phyloP scores from a whole-genome alignment of 2,113 vertebrate species.

The Mohoua ochrocephala region DNA sequence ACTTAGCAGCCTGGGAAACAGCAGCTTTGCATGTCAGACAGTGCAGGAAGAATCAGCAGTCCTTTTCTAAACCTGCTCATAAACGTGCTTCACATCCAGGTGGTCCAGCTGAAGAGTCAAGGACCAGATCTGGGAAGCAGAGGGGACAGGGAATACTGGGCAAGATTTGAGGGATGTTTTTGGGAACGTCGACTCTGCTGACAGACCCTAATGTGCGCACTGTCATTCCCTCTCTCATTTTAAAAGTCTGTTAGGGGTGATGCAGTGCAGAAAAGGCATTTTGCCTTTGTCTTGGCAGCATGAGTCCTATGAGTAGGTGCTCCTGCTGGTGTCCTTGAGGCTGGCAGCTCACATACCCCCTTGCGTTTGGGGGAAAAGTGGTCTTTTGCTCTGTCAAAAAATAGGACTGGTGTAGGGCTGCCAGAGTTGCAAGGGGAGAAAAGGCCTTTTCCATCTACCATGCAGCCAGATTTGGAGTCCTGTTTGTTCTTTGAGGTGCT shows the following conservation, averaged over 20 bases:
- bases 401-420: not conserved
- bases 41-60: not conserved
- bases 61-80: not conserved
- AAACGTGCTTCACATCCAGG: not conserved
- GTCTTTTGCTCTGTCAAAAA: not conserved
- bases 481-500: not conserved
- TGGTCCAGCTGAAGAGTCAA: not conserved
- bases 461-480: not conserved
- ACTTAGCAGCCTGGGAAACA: not conserved
- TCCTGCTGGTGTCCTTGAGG: fast-evolving
- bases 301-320: not conserved
- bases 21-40: not conserved
- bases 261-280: not conserved
- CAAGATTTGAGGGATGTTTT: not conserved
- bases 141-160: not conserved
- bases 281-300: not conserved
- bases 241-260: not conserved
- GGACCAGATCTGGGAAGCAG: not conserved
- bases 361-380: not conserved
- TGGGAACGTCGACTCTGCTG: not conserved
- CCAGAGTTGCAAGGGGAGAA: not conserved
- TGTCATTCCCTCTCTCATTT: not conserved
- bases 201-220: not conserved
- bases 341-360: not conserved
- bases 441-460: not conserved